Base-by-base conservation (phyloP, 37 sponge, comb jelly and placozoan species). In the Geodia barretti region DNA sequence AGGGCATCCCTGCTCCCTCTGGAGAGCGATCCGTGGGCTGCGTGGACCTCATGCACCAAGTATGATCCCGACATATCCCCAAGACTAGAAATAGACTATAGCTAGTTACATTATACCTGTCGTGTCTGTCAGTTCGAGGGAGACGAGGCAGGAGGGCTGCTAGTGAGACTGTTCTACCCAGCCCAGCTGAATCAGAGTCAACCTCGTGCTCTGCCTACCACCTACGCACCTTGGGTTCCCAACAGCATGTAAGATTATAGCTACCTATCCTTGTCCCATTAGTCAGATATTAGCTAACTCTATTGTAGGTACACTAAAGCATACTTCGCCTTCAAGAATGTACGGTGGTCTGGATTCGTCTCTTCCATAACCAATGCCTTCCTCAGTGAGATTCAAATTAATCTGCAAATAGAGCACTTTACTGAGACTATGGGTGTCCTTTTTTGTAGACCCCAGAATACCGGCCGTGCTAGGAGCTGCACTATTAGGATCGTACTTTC, bases 131-230 rank as follows among this genome's bases (percentile, higher is more conserved):
- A 37, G 37, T 34, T 74, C 29, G 39, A 74, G 29, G 75, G 64
- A 60, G 79, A 74, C 2, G 78, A 63, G 0, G 54, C 40, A 0
- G 73, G 74, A 14, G 60, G 73, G 32, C 60, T 87, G 33, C 78
- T 93, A 64, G 75, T 89, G 19, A 61, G 83, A 20, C 80, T 89
- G 73, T 89, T 69, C 81, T 93, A 93, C 68, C 90, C 90, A 24
- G 78, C 54, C 54, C 54, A 47, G 54, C 54, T 47, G 14, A 47
- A 47, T 14, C 54, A 7, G 11, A 47, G 14, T 14, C 54, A 47
- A 47, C 54, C 54, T 7, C 54, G 11, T 47, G 54, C 11, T 14
- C 14, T 14, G 14, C 54, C 54, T 7, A 17, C 54, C 14, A 47
- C 54, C 26, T 82, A 73, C 20, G 39, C 74, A 1, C 43, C 23